These are phyloP conservation scores for Agrotis clavis DNA, from an alignment of 2,888 invertebrate species.

Conservation along the genomic window DNA sequence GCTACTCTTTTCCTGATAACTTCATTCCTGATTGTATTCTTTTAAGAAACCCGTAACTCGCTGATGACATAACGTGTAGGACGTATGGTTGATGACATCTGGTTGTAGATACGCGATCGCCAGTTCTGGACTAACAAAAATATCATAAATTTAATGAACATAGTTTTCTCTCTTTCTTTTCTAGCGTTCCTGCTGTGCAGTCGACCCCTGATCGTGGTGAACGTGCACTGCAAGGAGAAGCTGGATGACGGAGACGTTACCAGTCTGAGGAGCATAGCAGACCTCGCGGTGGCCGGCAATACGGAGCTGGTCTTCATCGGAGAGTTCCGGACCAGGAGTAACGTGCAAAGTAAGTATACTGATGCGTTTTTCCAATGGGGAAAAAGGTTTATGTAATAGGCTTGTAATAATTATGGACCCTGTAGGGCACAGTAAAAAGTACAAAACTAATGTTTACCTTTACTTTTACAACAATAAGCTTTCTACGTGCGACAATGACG, in stretches of 20 bases:
- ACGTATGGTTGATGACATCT: too few species aligned
- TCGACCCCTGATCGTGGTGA: slow-evolving; percentile 87
- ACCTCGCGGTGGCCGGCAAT: slow-evolving; percentile 71
- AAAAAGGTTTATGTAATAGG: too few species aligned
- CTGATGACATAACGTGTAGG: too few species aligned
- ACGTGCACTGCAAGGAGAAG: slow-evolving; percentile 78
- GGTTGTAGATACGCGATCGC: too few species aligned
- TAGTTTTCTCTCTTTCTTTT: slow-evolving; percentile 52
- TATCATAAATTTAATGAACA: background rate
- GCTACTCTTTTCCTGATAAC: too few species aligned
- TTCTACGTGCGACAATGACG: slow-evolving; percentile 8
- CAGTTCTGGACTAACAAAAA: too few species aligned
- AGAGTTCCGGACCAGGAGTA: slow-evolving; percentile 82
- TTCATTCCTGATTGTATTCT: too few species aligned
- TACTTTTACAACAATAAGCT: background rate
- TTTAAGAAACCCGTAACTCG: too few species aligned
- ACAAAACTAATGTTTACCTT: too few species aligned
- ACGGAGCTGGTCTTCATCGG: slow-evolving; percentile 80
- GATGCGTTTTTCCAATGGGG: too few species aligned
- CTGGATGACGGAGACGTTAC: slow-evolving; percentile 74
- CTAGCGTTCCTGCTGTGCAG: slow-evolving; percentile 89
- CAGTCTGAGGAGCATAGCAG: slow-evolving; percentile 71
- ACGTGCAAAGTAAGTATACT: slow-evolving; percentile 80
- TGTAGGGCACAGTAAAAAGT: too few species aligned
- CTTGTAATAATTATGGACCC: too few species aligned